These are phyloP conservation scores for Phataginus tetradactyla DNA, from an alignment of 2,797 vertebrate species.

Conservation along the genomic window DNA sequence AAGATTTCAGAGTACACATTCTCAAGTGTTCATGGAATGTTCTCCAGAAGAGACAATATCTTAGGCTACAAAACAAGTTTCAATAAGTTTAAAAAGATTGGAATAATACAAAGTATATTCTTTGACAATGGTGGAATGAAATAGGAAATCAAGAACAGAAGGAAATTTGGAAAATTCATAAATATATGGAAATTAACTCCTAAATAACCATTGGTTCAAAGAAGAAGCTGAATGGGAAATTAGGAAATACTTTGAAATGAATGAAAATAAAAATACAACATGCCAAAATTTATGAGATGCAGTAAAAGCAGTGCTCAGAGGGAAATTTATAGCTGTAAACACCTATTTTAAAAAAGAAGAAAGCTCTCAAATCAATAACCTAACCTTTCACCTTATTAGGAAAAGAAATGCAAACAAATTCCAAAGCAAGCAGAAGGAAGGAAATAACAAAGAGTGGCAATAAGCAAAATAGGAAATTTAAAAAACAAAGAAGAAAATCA, in stretches of 20 bases:
- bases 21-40: not conserved
- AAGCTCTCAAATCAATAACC: not conserved
- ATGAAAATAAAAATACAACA: not conserved
- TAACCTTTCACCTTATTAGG: not conserved
- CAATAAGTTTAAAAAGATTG: not conserved
- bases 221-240: conserved; percentile 15
- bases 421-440: not conserved
- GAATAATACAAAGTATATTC: not conserved
- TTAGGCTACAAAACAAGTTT: conserved; percentile 1
- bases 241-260: conserved; percentile 3
- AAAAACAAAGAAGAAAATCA: not conserved
- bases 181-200: conserved; percentile 32
- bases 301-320: conserved; percentile 40
- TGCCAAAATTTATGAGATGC: not conserved
- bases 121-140: conserved; percentile 11
- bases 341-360: not conserved
- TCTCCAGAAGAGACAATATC: not conserved
- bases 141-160: conserved; percentile 27
- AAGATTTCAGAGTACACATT: not conserved
- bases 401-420: conserved; percentile 7
- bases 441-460: not conserved
- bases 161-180: conserved; percentile 48
- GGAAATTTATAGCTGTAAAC: conserved; percentile 14
- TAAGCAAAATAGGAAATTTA: not conserved
- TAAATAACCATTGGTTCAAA: not conserved